Evolutionary conservation across 2,888 invertebrate genomes (phyloP).

Genomic region (Kryphioiulus occultus): DNA sequence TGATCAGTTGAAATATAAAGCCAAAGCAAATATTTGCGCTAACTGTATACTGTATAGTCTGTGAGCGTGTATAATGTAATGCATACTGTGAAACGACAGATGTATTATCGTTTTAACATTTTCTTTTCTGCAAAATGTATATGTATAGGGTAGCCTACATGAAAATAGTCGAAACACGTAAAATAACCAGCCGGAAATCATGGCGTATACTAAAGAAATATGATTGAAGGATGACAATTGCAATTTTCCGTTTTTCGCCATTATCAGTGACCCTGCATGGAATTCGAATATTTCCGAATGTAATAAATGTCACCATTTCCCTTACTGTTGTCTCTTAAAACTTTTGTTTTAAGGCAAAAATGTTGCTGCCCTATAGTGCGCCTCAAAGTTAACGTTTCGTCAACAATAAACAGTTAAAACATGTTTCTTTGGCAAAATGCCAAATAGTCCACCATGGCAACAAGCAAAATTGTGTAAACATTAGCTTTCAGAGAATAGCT

Average conservation of each 20-base stretch:
- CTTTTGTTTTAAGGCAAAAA: not conserved
- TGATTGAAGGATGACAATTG: not conserved
- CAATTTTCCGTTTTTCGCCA: not conserved
- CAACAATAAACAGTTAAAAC: not conserved
- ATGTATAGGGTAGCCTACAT: not conserved
- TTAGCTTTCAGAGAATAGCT: not conserved
- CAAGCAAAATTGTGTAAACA: not conserved
- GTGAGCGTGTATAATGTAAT: no score
- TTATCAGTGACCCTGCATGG: not conserved
- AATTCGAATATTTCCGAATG: not conserved
- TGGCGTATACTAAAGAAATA: not conserved
- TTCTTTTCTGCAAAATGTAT: not conserved
- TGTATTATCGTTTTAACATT: not conserved
- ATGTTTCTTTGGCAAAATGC: not conserved
- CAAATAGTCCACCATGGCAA: not conserved
- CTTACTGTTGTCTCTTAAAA: not conserved
- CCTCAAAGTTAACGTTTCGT: not conserved
- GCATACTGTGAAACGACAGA: no score
- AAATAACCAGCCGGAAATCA: constrained; percentile 1
- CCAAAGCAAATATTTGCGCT: no score
- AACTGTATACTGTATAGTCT: no score
- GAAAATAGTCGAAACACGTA: not conserved
- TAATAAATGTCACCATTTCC: constrained; percentile 28
- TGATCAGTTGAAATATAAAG: no score
- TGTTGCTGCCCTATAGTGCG: not conserved